Percentiles rank a stretch among this genome's conserved stretches.
Evolutionary conservation across 2,113 vertebrate genomes (phyloP).

Genomic region (Sterna hirundo): DNA sequence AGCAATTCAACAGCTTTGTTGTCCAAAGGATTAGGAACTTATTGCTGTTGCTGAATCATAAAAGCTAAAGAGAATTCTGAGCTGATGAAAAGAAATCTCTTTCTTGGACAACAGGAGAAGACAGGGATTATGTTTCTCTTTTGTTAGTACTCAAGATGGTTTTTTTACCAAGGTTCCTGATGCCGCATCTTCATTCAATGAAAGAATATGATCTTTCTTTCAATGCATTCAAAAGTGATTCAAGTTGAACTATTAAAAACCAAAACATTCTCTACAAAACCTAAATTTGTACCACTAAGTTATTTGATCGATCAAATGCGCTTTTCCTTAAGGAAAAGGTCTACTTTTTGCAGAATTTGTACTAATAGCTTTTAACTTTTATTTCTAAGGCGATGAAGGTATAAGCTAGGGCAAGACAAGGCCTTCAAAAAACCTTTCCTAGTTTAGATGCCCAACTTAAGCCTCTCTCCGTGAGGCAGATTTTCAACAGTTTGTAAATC

Average conservation of each 20-base stretch:
- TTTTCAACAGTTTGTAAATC: neutral
- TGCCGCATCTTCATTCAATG: neutral
- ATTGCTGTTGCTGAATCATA: neutral
- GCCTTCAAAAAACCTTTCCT: neutral
- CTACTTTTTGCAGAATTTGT: neutral
- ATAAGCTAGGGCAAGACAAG: neutral
- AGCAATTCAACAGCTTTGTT: neutral
- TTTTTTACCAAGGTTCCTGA: neutral
- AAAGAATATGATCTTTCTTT: neutral
- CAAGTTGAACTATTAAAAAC: neutral
- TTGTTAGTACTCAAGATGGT: neutral
- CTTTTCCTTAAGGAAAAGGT: neutral
- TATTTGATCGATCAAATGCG: neutral
- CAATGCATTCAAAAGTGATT: neutral
- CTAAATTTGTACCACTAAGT: neutral
- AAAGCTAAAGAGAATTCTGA: neutral
- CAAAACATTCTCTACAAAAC: neutral
- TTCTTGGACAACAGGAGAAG: neutral
- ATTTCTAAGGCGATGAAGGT: neutral
- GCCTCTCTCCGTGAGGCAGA: neutral
- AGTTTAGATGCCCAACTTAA: neutral
- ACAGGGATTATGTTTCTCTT: neutral
- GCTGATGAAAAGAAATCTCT: neutral
- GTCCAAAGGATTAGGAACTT: neutral
- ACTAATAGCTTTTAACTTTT: neutral